Evolutionary conservation across 2,113 vertebrate species (phyloP), one percentile per base, ranked within the genome.

Genomic region (Propithecus coquereli): DNA sequence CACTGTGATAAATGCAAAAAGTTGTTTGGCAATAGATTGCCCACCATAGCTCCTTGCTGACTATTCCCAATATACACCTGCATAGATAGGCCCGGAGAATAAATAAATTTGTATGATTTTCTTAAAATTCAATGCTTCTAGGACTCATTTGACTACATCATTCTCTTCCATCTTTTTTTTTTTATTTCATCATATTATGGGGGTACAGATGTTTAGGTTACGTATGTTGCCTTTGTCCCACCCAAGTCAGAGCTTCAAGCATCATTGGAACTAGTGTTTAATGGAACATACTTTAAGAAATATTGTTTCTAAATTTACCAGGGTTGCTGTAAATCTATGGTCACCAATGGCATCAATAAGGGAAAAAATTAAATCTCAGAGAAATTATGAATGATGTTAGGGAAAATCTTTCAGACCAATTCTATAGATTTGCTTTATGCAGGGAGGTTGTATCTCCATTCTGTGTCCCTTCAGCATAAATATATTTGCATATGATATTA

Each of bases 291-390:
- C 10, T 20, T 76, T 59, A 87, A 52, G 30, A 86, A 77, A 86
- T 63, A 73, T 5, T 81, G n/a, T 13, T 65, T n/a, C 17, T 84
- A 68, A 32, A n/a, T 10, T 54, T 61, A 22, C 16, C 52, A 77
- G 22, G 5, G 3, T 37, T 86, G 11, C 8, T 80, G 1, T 50
- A 82, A 90, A 83, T 83, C 50, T 59, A 1, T 52, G 65, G 45
- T 1, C 4, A 63, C 22, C 2, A 25, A 34, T 47, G 37, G 0
- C 4, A 54, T 43, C 17, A 5, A 2, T 59, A 5, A 40, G 1
- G 6, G 50, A 52, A 8, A 76, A 47, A 52, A 43, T 5, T 12
- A 65, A 79, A 11, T 74, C 5, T 47, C 27, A 30, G 40, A 70
- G 32, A 52, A 93, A 66, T 85, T 71, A 50, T 50, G 32, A 63